phyloP scores from a whole-genome alignment of 2,113 vertebrate species.

The Phainopepla nitens region DNA sequence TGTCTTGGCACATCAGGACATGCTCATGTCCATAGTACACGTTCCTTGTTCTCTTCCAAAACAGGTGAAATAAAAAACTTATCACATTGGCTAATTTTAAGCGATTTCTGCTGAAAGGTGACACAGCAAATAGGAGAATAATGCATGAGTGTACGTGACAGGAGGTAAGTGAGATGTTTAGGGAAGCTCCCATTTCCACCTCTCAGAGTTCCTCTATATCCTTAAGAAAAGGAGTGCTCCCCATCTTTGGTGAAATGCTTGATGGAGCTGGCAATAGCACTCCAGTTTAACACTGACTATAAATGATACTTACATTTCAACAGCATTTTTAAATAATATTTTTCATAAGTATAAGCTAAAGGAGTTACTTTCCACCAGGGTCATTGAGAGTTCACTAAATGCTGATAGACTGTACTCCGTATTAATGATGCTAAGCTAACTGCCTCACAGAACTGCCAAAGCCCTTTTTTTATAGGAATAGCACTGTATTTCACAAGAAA shows the following conservation, averaged over 20 bases:
- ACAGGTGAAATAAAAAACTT: background rate
- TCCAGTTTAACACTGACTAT: conserved; percentile 21
- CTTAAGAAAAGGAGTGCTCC: background rate
- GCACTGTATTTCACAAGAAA: conserved; percentile 54
- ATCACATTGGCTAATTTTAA: background rate
- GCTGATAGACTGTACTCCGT: conserved; percentile 55
- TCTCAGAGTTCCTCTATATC: background rate
- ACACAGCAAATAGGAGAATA: background rate
- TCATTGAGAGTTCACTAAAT: conserved; percentile 65
- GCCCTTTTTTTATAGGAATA: conserved; percentile 66
- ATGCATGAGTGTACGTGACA: fast-evolving
- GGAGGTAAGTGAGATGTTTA: background rate
- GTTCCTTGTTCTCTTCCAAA: background rate
- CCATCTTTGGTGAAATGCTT: conserved; percentile 13
- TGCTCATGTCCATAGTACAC: background rate
- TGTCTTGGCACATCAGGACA: background rate
- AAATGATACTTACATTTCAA: conserved; percentile 51
- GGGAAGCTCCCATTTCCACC: background rate
- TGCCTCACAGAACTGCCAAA: conserved; percentile 48
- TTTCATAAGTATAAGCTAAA: conserved; percentile 61
- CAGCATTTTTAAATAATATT: conserved; percentile 60
- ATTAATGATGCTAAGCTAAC: conserved; percentile 65
- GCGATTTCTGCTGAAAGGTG: background rate
- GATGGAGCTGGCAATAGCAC: background rate
- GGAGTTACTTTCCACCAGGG: conserved; percentile 48